These are phyloP conservation scores for Diarsia dahlii DNA, from an alignment of 2,888 invertebrate genomes.

Conservation along the genomic window DNA sequence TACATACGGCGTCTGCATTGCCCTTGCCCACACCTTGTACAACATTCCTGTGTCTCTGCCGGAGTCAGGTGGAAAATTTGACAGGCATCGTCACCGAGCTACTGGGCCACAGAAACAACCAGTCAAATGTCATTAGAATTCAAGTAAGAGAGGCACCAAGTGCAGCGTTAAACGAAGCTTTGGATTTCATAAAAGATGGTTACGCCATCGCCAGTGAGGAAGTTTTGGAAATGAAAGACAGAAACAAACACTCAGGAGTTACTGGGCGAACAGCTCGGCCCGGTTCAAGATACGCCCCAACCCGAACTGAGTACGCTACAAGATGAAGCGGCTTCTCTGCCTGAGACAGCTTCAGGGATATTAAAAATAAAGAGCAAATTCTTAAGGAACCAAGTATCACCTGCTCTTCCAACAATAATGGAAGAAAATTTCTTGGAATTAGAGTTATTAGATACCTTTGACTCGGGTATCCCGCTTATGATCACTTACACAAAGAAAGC, in stretches of 20 bases:
- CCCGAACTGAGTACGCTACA: neutral
- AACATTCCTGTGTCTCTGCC: neutral
- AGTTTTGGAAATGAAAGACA: neutral
- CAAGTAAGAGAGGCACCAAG: neutral
- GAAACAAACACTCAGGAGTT: neutral
- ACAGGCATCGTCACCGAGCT: no score
- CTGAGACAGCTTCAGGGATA: neutral
- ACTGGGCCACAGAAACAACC: neutral
- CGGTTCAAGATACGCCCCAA: neutral
- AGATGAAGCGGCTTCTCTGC: neutral
- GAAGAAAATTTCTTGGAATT: neutral
- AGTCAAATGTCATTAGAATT: neutral
- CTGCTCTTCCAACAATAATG: neutral
- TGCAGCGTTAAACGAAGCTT: no score
- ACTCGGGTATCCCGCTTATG: no score
- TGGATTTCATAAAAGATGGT: neutral
- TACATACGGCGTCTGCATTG: neutral
- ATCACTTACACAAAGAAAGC: neutral
- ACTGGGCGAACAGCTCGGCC: neutral
- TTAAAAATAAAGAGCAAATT: no score
- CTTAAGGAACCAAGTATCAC: neutral
- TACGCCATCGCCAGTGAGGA: neutral
- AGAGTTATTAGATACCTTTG: no score
- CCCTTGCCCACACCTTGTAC: neutral
- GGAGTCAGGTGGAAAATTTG: neutral